Percentiles rank a stretch among this genome's conserved stretches.
These are phyloP conservation scores for Crioceris asparagi DNA, from an alignment of 2,888 invertebrate genomes.

Conservation along the genomic window DNA sequence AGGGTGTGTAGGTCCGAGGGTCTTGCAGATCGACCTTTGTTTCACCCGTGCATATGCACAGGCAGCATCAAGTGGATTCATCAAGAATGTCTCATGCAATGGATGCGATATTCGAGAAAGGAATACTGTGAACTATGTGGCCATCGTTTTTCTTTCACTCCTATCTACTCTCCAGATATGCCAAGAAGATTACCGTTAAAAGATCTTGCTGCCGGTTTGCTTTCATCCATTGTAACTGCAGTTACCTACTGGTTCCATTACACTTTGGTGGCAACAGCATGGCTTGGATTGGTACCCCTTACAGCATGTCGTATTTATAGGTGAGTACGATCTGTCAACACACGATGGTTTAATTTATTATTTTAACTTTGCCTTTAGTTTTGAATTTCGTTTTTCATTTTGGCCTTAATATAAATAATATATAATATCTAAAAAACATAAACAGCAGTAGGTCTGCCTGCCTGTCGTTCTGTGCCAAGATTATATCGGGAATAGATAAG, in stretches of 20 bases:
- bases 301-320: conserved; percentile 90
- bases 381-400: not conserved
- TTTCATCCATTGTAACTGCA: conserved; percentile 82
- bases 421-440: no score
- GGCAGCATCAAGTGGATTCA: conserved; percentile 99
- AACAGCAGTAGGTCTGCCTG: no score
- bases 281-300: conserved; percentile 93
- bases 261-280: conserved; percentile 90
- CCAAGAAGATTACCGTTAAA: conserved; percentile 89
- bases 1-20: conserved; percentile 96
- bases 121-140: conserved; percentile 98
- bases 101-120: conserved; percentile 98
- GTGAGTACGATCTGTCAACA: conserved; percentile 5
- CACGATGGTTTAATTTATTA: no score
- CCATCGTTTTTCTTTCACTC: conserved; percentile 94
- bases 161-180: conserved; percentile 99
- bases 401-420: no score
- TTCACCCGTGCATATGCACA: conserved; percentile 97
- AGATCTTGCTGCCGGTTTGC: conserved; percentile 83
- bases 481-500: no score
- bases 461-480: no score
- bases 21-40: conserved; percentile 80
- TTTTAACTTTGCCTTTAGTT: not conserved
- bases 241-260: conserved; percentile 97
- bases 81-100: conserved; percentile 96